Base-by-base conservation (phyloP, 2,888 invertebrate species). In the Omphaloscelis lunosa region DNA sequence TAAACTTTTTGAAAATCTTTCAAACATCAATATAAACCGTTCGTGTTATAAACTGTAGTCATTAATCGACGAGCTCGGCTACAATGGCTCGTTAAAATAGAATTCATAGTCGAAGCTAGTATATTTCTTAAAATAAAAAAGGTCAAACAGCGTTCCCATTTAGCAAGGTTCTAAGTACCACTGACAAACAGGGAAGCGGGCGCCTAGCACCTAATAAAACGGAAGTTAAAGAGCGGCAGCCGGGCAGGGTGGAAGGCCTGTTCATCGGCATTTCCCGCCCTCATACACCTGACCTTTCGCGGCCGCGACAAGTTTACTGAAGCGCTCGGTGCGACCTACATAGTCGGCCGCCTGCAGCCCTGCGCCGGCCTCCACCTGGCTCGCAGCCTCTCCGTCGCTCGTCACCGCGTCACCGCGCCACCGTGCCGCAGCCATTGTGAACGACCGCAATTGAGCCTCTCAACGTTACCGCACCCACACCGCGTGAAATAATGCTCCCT, bases 271-370 rank as follows among this genome's bases (percentile, higher is more conserved):
- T 94, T 96, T 95, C 95, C 95, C 95, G 95, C 93, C 95, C 95
- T 95, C 94, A 95, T 95, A 95, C 95, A 96, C 96, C 95, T 96
- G 96, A 96, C 96, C 96, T 96, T 96, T 96, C 91, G 92, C 93
- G 93, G 90, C 94, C 93, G 94, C 94, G 95, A 95, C 96, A 93
- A 95, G 95, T 95, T 96, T 94, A 95, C 93, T 93, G 95, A 95
- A 94, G 95, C 95, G 94, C 93, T 93, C 92, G 93, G 89, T 90
- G 92, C 95, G 96, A 96, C 96, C 96, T 96, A 96, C 90, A 96
- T 96, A 92, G 93, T 88, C 90, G 91, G 92, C 90, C 91, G 91
- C 91, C 91, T 92, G 91, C 91, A 91, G 89, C 87, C 82, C 85
- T 86, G 87, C 86, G 86, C 85, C 87, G 85, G 84, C 86, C 89